phyloP scores from a whole-genome alignment of 2,888 invertebrate species.

The Timandra comae region DNA sequence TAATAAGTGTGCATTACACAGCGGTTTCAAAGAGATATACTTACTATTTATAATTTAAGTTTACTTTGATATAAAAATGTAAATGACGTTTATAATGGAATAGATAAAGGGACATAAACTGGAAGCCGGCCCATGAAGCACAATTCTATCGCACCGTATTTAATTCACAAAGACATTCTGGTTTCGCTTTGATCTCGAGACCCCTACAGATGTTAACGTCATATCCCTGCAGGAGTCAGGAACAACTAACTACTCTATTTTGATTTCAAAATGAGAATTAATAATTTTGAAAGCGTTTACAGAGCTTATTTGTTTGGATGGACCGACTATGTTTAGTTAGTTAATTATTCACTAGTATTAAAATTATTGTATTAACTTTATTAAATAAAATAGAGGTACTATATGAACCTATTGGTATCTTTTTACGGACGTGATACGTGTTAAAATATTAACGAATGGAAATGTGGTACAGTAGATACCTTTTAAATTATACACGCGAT shows the following conservation, averaged over 20 bases:
- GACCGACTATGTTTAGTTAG: conserved; percentile 13
- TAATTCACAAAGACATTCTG: conserved; percentile 22
- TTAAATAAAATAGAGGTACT: no score
- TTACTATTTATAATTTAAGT: no score
- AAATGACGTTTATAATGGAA: conserved; percentile 1
- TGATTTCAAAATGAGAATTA: conserved; percentile 1
- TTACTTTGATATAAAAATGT: no score
- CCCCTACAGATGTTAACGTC: conserved; percentile 21
- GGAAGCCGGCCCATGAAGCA: conserved; percentile 1
- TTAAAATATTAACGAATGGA: conserved; percentile 18
- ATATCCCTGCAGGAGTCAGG: conserved; percentile 22
- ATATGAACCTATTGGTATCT: conserved; percentile 21
- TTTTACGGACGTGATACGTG: conserved; percentile 28
- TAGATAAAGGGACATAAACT: no score
- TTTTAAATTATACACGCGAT: conserved; percentile 61
- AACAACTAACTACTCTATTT: conserved; percentile 6
- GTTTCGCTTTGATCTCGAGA: conserved; percentile 34
- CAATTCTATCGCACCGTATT: conserved; percentile 21
- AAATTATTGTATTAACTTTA: no score
- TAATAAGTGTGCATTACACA: no score
- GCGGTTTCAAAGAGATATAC: no score
- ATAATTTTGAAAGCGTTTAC: no score
- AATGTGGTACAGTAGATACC: conserved; percentile 31
- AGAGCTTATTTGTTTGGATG: conserved; percentile 8
- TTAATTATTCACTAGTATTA: no score